Percentiles rank a stretch among this genome's conserved stretches.
phyloP scores from a whole-genome alignment of 2,113 vertebrate species.

The Arizona elegans region DNA sequence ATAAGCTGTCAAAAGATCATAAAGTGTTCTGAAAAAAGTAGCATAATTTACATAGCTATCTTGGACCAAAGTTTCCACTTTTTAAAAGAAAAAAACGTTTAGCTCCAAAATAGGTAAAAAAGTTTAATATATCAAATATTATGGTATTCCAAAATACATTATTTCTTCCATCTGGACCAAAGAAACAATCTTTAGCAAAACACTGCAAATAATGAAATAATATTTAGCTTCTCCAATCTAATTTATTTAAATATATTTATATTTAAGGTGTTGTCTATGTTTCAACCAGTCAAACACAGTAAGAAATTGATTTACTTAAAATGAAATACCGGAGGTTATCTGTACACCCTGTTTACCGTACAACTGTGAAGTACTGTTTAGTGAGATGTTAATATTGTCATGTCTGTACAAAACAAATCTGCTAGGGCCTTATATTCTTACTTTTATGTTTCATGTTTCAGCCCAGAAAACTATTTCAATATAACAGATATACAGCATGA shows the following conservation, averaged over 20 bases:
- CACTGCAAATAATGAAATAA: background rate
- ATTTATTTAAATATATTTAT: slow-evolving; percentile 33
- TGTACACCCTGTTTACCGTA: background rate
- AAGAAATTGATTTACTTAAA: background rate
- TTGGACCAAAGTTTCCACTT: background rate
- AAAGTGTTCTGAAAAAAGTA: slow-evolving; percentile 13
- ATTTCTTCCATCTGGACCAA: slow-evolving; percentile 1
- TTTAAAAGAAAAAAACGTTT: background rate
- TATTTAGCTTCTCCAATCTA: slow-evolving; percentile 22
- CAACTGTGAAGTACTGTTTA: too few species aligned
- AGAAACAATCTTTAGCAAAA: background rate
- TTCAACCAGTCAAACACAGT: slow-evolving; percentile 20
- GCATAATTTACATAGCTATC: background rate
- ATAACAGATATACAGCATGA: background rate
- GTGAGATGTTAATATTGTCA: background rate
- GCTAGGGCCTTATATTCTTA: background rate
- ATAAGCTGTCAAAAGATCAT: slow-evolving; percentile 5
- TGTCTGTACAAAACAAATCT: background rate
- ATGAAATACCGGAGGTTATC: background rate
- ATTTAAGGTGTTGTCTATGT: slow-evolving; percentile 7
- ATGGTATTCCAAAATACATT: background rate
- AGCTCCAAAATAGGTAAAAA: background rate
- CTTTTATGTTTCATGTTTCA: background rate
- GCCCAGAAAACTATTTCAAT: background rate
- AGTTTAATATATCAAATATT: background rate